Evolutionary conservation across 2,113 vertebrate species (phyloP).

Genomic region (Corynorhinus townsendii): DNA sequence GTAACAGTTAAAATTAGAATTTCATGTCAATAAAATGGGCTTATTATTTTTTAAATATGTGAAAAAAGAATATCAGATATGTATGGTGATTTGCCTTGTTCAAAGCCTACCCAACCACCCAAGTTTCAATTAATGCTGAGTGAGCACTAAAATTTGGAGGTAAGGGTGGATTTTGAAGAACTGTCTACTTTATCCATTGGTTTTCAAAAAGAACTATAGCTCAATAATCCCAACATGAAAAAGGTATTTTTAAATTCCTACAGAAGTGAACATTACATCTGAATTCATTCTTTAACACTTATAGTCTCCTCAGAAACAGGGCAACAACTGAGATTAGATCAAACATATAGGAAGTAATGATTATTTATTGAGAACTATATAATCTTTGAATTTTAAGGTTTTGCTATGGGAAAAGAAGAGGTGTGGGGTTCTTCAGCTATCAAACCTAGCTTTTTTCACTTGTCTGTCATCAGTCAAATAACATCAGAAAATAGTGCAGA

Average conservation of each 20-base stretch:
- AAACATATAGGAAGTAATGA: neutral
- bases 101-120: neutral
- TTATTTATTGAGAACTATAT: neutral
- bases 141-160: neutral
- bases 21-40: neutral
- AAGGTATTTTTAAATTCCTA: neutral
- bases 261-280: neutral
- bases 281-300: neutral
- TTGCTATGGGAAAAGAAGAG: neutral
- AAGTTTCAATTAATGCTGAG: neutral
- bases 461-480: neutral
- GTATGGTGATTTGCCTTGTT: neutral
- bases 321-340: neutral
- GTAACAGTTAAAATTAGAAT: conserved; percentile 16
- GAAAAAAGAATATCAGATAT: neutral
- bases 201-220: neutral
- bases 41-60: conserved; percentile 19
- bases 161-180: neutral
- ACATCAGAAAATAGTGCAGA: neutral
- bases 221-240: neutral
- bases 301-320: neutral
- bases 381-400: conserved; percentile 17
- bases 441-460: neutral
- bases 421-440: neutral
- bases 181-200: neutral